phyloP scores from a whole-genome alignment of 2,888 invertebrate genomes.

The Nyleta sp. region DNA sequence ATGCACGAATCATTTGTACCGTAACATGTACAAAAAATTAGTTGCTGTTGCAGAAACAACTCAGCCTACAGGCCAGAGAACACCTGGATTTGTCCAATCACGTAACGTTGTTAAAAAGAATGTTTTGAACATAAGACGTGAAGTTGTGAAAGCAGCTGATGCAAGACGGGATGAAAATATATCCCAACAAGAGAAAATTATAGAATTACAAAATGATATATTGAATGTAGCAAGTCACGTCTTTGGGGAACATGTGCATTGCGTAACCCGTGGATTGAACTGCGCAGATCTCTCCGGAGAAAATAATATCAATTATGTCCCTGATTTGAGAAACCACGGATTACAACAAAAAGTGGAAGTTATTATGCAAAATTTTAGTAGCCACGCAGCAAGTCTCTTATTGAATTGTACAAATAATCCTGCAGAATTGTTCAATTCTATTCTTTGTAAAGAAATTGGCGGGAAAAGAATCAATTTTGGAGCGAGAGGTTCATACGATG shows the following conservation, averaged over 20 bases:
- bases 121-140: not conserved
- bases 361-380: not conserved
- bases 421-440: slow-evolving; percentile 3
- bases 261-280: slow-evolving; percentile 7
- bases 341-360: not conserved
- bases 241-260: slow-evolving; percentile 66
- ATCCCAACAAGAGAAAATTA: slow-evolving; percentile 5
- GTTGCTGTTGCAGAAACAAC: not conserved
- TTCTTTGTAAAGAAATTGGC: slow-evolving; percentile 12
- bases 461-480: slow-evolving; percentile 5
- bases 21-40: slow-evolving; percentile 63
- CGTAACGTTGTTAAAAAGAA: not conserved
- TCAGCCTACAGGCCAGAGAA: not conserved
- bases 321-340: not conserved
- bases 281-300: not conserved
- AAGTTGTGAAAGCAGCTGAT: not conserved
- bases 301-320: slow-evolving; percentile 1
- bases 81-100: slow-evolving; percentile 2
- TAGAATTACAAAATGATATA: slow-evolving; percentile 53
- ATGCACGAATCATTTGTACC: slow-evolving; percentile 73
- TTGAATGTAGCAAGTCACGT: slow-evolving; percentile 56
- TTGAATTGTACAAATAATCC: slow-evolving; percentile 1
- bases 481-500: not conserved
- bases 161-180: slow-evolving; percentile 1
- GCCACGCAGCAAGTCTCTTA: slow-evolving; percentile 5